These are phyloP conservation scores for Phenacoccus solenopsis DNA, from an alignment of 1,140 invertebrate genomes.

Conservation along the genomic window DNA sequence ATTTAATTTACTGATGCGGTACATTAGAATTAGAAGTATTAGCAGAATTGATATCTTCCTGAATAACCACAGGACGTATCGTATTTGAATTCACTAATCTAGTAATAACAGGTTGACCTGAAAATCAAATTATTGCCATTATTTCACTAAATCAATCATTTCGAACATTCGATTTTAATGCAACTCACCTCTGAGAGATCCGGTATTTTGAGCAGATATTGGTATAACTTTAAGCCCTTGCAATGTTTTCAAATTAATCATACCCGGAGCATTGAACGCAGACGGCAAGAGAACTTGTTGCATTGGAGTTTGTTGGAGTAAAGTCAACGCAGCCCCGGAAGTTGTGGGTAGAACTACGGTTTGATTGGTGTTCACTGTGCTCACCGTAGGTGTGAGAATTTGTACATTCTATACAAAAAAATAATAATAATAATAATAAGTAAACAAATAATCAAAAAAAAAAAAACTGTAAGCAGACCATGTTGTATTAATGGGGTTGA, in stretches of 20 bases:
- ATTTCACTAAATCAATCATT: too few relatives aligned
- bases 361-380: not conserved
- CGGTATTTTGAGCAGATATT: not conserved
- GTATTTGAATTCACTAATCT: slow-evolving; percentile 9
- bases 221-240: slow-evolving; percentile 1
- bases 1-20: not conserved
- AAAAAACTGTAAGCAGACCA: not conserved
- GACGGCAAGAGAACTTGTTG: not conserved
- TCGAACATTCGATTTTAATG: too few relatives aligned
- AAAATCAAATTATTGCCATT: not conserved
- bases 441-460: not conserved
- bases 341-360: not conserved
- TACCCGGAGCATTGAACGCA: not conserved
- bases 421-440: not conserved
- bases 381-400: not conserved
- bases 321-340: not conserved
- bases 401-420: not conserved
- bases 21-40: not conserved
- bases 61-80: not conserved
- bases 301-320: not conserved
- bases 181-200: not conserved
- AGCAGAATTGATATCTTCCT: not conserved
- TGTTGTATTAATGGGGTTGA: too few relatives aligned
- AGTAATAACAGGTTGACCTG: not conserved
- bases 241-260: slow-evolving; percentile 8